A percentile compares a stretch with the other conserved stretches of the same genome.
Evolutionary conservation across 2,113 vertebrate genomes (phyloP).

Genomic region (Phrynosoma blainvillii): DNA sequence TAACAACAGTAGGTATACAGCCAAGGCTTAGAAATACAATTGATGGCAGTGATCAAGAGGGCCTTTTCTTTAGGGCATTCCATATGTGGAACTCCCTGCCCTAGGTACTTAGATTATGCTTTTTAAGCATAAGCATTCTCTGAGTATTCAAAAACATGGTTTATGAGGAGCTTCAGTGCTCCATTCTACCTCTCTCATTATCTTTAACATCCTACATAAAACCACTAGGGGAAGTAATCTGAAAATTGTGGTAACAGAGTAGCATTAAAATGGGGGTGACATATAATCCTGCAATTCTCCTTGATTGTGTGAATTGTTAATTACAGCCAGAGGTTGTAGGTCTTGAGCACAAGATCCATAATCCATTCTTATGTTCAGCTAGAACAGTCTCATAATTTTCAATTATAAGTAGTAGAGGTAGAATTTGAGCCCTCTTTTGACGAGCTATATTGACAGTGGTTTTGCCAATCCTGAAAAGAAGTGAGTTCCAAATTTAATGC

Average conservation of each 20-base stretch:
- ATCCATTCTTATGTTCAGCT: background rate
- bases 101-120: too few relatives aligned
- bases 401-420: too few relatives aligned
- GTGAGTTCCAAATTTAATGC: too few relatives aligned
- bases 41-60: background rate
- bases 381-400: background rate
- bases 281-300: background rate
- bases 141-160: too few relatives aligned
- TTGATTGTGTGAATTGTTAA: background rate
- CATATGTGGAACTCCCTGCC: background rate
- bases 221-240: too few relatives aligned
- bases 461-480: background rate
- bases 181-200: too few relatives aligned
- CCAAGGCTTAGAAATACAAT: background rate
- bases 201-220: too few relatives aligned
- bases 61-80: background rate
- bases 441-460: background rate
- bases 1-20: background rate
- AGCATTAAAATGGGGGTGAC: too few relatives aligned
- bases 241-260: too few relatives aligned
- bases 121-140: too few relatives aligned
- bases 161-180: too few relatives aligned
- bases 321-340: background rate
- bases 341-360: background rate
- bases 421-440: background rate